Conservation (phyloP, 2,797 vertebrate genomes). For the Brachyalestes nurse region DNA sequence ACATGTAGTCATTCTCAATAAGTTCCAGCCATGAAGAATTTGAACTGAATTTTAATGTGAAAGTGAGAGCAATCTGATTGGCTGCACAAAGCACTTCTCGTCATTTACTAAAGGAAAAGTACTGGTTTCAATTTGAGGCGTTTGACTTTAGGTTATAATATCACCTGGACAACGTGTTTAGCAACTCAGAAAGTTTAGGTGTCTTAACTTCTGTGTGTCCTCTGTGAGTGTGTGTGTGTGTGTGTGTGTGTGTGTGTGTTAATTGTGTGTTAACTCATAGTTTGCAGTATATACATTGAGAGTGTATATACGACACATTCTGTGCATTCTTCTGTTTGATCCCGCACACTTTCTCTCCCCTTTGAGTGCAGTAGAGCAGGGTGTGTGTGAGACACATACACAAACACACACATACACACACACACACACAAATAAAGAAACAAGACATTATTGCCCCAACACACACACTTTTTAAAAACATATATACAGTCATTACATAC, state of each 20-base stretch:
- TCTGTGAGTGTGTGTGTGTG: constrained; percentile 47
- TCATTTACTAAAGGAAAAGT: neutral
- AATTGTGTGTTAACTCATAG: constrained; percentile 69
- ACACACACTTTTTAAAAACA: neutral
- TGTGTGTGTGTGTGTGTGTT: constrained; percentile 42
- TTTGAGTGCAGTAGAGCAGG: constrained; percentile 20
- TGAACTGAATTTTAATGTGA: neutral
- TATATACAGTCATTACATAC: neutral
- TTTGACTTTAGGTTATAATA: neutral
- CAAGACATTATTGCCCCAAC: constrained; percentile 1
- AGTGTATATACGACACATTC: constrained; percentile 80
- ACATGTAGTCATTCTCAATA: neutral
- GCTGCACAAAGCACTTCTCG: neutral
- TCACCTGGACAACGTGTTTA: neutral
- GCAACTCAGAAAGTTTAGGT: constrained; percentile 20
- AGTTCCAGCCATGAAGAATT: neutral
- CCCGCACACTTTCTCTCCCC: constrained; percentile 33
- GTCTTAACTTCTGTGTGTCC: constrained; percentile 43
- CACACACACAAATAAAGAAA: no score
- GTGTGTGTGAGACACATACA: constrained; percentile 22
- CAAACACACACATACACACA: neutral
- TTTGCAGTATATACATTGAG: constrained; percentile 76
- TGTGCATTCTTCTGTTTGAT: constrained; percentile 67
- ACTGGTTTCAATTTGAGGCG: neutral
- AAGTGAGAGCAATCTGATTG: neutral